Conservation (phyloP, 2,888 invertebrate species). For the Hedychridium roseum region DNA sequence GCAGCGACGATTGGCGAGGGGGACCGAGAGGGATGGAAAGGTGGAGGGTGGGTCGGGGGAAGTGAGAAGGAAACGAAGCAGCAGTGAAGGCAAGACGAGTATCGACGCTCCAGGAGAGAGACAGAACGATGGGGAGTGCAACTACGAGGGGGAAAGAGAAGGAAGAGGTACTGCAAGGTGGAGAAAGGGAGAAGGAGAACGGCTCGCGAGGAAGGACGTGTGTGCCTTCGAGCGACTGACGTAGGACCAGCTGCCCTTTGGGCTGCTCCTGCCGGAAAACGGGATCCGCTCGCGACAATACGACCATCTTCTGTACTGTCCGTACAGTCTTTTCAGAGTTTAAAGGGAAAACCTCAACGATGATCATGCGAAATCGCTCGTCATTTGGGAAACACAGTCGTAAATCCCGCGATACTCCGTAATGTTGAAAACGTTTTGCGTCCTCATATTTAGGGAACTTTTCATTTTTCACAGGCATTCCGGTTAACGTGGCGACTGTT, state of each 20-base stretch:
- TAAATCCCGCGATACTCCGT: too few relatives aligned
- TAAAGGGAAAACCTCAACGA: constrained; percentile 30
- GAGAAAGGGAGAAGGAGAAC: constrained; percentile 7
- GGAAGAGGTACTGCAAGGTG: too few relatives aligned
- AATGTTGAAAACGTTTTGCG: too few relatives aligned
- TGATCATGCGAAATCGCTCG: too few relatives aligned
- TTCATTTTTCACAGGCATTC: too few relatives aligned
- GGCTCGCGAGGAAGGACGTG: constrained; percentile 31
- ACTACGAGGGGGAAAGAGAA: constrained; percentile 19
- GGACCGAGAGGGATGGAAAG: constrained; percentile 12
- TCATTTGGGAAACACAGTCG: too few relatives aligned
- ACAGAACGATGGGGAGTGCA: background rate
- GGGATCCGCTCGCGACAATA: constrained; percentile 41
- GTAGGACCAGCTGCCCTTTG: constrained; percentile 44
- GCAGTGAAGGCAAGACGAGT: constrained; percentile 9
- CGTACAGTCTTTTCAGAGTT: constrained; percentile 21
- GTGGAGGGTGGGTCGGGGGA: constrained; percentile 15
- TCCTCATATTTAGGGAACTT: too few relatives aligned
- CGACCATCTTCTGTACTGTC: constrained; percentile 28
- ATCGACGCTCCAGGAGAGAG: too few relatives aligned
- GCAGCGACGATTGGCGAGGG: constrained; percentile 12
- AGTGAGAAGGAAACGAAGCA: constrained; percentile 11
- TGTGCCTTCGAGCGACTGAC: constrained; percentile 37
- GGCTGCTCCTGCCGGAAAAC: constrained; percentile 39
- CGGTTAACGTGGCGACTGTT: too few relatives aligned